phyloP scores from a whole-genome alignment of 1,140 invertebrate species.

The Trachymyrmex cornetzi region DNA sequence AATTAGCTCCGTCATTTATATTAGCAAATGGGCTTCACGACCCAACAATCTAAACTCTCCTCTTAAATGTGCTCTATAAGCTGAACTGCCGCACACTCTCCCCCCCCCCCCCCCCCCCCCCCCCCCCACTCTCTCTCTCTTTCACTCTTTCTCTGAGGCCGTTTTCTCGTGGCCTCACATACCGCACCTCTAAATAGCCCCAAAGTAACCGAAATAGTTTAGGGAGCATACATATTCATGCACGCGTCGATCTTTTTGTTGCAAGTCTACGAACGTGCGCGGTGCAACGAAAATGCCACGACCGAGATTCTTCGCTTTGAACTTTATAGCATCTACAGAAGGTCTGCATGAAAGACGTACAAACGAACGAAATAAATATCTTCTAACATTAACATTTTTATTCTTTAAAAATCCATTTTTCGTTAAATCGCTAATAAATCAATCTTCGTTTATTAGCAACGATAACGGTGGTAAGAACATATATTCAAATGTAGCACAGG shows the following conservation, averaged over 20 bases:
- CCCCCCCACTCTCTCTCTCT: neutral
- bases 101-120: neutral
- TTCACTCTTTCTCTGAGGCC: neutral
- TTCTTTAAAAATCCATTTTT: neutral
- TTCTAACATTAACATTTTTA: neutral
- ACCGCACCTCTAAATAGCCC: slow-evolving; percentile 50
- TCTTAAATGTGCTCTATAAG: slow-evolving; percentile 30
- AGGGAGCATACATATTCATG: slow-evolving; percentile 38
- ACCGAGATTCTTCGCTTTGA: slow-evolving; percentile 21
- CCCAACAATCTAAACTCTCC: slow-evolving; percentile 6
- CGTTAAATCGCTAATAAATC: slow-evolving; percentile 34
- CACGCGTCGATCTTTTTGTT: slow-evolving; percentile 52
- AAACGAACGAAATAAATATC: slow-evolving; percentile 11
- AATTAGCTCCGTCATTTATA: slow-evolving; percentile 50
- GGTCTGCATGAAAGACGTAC: neutral
- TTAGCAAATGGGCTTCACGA: neutral
- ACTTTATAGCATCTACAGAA: slow-evolving; percentile 1
- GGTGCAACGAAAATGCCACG: slow-evolving; percentile 31
- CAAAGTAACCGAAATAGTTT: slow-evolving; percentile 62
- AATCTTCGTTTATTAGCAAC: slow-evolving; percentile 1
- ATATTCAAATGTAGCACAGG: slow-evolving; percentile 18
- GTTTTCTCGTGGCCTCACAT: slow-evolving; percentile 44
- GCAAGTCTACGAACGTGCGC: slow-evolving; percentile 13
- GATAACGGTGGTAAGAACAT: neutral
- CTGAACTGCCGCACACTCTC: neutral